Evolutionary conservation across 2,797 vertebrate genomes (phyloP), one percentile per base, ranked within the genome.

Genomic region (Microcaecilia unicolor): DNA sequence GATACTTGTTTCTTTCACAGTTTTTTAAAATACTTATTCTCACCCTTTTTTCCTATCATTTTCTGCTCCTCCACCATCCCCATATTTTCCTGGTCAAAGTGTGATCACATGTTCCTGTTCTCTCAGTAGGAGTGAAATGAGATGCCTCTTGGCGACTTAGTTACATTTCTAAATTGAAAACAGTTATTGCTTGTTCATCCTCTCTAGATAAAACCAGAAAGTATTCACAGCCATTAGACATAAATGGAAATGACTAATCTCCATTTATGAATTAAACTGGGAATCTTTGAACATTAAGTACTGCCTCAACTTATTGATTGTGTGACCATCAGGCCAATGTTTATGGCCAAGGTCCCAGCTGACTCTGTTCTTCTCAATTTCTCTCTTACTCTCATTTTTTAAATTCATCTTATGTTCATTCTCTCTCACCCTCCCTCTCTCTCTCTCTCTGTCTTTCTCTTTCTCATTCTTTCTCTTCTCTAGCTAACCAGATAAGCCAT

Each of bases 251-350:
- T 13, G 22, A 0, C 39, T 32, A 41, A 41, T 50, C 33, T 48
- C 51, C 57, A 37, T 54, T 44, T 51, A 54, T 51, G 47, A 51
- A 64, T 61, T 54, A 61, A 68, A 48, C 9, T 15, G 16, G n/a
- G 30, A 28, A 26, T 34, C 31, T 35, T 28, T 7, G 36, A 57
- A 28, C 34, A 57, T 61, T 46, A 51, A 51, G 59, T 27, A 44
- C 33, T 4, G 31, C 54, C 22, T 30, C 28, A 35, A 22, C 21
- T 21, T 9, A 58, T 53, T 8, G 24, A 48, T 48, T 34, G 40
- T 12, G n/a, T 5, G 31, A 52, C 37, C 52, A 44, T 40, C 19
- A 10, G 13, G 27, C 25, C 28, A 22, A 18, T 29, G 35, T 22
- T 37, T 21, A 13, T 15, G 19, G 12, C 6, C 25, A 28, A n/a